phyloP scores from a whole-genome alignment of 2,113 vertebrate genomes.

The Ciconia stormi region DNA sequence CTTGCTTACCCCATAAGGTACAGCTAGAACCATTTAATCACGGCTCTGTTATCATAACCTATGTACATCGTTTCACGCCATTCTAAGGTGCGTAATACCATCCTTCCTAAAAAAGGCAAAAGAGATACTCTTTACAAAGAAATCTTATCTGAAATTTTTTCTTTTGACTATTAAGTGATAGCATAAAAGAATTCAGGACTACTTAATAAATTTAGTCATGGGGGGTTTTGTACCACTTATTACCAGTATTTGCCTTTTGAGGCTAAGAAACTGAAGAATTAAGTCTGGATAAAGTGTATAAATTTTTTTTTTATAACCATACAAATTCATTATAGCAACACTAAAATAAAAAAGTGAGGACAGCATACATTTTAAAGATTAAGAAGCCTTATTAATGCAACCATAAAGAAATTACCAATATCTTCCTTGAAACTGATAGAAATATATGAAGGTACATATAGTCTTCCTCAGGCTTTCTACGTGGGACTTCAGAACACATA shows the following conservation, averaged over 20 bases:
- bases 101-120: background rate
- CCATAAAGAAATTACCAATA: background rate
- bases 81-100: background rate
- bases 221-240: rapidly evolving
- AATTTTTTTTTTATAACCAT: background rate
- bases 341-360: background rate
- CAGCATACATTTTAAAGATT: background rate
- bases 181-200: background rate
- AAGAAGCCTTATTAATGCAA: background rate
- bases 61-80: background rate
- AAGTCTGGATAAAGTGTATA: background rate
- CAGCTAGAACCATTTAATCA: background rate
- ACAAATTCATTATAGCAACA: background rate
- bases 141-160: background rate
- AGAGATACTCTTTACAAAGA: background rate
- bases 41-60: background rate
- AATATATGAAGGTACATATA: background rate
- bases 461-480: background rate
- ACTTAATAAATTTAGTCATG: background rate
- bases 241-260: background rate
- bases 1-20: background rate
- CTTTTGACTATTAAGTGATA: background rate
- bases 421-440: background rate
- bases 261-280: background rate
- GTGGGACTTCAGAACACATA: background rate